A percentile compares a stretch with the other conserved stretches of the same genome.
Evolutionary conservation across 2,113 vertebrate species (phyloP).

Genomic region (Ifrita kowaldi): DNA sequence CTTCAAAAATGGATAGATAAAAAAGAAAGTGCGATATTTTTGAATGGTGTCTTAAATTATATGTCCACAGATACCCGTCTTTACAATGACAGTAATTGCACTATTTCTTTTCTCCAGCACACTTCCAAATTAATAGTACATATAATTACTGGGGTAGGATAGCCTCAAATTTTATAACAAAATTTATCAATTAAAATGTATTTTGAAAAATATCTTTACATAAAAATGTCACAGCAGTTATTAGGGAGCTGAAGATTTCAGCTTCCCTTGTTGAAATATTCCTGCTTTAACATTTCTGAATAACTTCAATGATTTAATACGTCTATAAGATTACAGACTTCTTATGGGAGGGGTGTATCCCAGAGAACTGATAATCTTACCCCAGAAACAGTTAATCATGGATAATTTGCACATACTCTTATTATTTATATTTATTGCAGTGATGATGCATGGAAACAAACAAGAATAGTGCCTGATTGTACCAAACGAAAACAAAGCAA

Average conservation of each 20-base stretch:
- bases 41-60: background rate
- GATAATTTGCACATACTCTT: background rate
- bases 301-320: background rate
- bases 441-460: background rate
- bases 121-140: background rate
- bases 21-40: background rate
- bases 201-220: background rate
- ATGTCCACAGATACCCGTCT: background rate
- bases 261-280: background rate
- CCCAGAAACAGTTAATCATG: background rate
- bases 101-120: background rate
- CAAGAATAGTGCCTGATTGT: constrained; percentile 3
- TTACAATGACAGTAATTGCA: background rate
- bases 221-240: background rate
- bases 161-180: background rate
- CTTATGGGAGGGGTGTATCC: background rate
- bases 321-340: background rate
- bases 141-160: background rate
- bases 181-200: background rate
- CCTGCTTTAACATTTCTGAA: background rate
- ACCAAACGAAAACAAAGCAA: background rate
- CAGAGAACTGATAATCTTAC: background rate
- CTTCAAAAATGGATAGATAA: background rate
- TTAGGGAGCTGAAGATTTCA: background rate
- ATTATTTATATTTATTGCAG: background rate